A percentile compares a stretch with the other conserved stretches of the same genome.
phyloP scores from a whole-genome alignment of 1,140 invertebrate genomes.

The Bicyclus anynana region DNA sequence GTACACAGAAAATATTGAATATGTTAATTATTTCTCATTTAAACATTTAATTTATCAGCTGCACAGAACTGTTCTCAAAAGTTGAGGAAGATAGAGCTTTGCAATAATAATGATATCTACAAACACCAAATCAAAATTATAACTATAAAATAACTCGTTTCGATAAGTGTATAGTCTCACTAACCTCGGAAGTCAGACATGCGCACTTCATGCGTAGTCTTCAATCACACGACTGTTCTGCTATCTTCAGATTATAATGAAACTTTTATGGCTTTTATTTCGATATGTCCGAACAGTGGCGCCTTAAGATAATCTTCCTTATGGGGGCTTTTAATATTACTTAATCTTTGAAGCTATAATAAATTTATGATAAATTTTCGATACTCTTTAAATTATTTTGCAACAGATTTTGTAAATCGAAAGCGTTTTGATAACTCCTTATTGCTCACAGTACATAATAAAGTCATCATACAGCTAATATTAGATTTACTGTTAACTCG shows the following conservation, averaged over 20 bases:
- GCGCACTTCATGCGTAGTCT: constrained; percentile 48
- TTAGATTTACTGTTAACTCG: background rate
- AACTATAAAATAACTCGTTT: too few relatives aligned
- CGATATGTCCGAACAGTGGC: constrained; percentile 38
- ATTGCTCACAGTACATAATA: too few relatives aligned
- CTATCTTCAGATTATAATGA: constrained; percentile 72
- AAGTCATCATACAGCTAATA: too few relatives aligned
- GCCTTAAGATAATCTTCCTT: constrained; percentile 11
- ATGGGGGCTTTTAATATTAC: background rate
- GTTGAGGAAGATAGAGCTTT: too few relatives aligned
- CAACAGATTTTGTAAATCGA: too few relatives aligned
- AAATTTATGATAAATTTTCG: background rate
- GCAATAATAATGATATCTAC: too few relatives aligned
- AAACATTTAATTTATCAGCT: too few relatives aligned
- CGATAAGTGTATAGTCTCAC: constrained; percentile 27
- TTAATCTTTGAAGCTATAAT: background rate
- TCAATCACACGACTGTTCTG: constrained; percentile 66
- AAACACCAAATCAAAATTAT: too few relatives aligned
- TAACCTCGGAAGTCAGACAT: constrained; percentile 36
- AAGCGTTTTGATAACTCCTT: too few relatives aligned
- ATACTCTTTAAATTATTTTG: background rate
- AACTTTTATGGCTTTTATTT: constrained; percentile 65
- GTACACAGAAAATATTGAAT: too few relatives aligned
- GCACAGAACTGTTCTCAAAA: too few relatives aligned
- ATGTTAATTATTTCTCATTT: too few relatives aligned